These are phyloP conservation scores for Poeciliopsis infans DNA, from an alignment of 2,797 vertebrate species.

Conservation along the genomic window DNA sequence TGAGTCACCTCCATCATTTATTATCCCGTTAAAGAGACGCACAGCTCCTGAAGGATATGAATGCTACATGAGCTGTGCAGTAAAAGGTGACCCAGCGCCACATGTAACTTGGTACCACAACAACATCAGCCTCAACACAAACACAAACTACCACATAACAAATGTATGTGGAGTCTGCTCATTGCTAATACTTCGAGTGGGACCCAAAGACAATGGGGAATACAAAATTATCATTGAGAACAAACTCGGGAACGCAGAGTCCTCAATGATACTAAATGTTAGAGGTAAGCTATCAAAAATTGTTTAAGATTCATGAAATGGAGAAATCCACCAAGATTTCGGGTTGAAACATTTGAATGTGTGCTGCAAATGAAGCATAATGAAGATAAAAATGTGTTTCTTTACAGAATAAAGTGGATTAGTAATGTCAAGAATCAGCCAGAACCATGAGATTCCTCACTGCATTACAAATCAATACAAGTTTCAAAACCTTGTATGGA, in stretches of 20 bases:
- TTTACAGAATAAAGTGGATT: constrained; percentile 68
- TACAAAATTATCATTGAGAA: constrained; percentile 86
- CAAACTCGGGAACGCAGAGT: constrained; percentile 78
- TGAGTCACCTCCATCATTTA: constrained; percentile 81
- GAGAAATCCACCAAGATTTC: not conserved
- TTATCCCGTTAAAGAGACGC: constrained; percentile 82
- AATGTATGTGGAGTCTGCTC: constrained; percentile 90
- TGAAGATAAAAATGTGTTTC: constrained; percentile 21
- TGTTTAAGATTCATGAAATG: not conserved
- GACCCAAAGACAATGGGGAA: constrained; percentile 80
- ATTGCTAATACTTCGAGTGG: constrained; percentile 83
- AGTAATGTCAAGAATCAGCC: constrained; percentile 8
- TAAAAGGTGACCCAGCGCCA: constrained; percentile 84
- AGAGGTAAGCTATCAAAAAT: constrained; percentile 74
- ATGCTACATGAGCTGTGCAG: constrained; percentile 90
- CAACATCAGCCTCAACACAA: constrained; percentile 81
- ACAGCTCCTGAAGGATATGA: constrained; percentile 84
- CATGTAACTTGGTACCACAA: constrained; percentile 87
- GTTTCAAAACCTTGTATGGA: not conserved
- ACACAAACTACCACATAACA: constrained; percentile 82
- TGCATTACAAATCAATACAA: not conserved
- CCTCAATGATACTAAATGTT: constrained; percentile 82
- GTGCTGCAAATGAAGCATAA: not conserved
- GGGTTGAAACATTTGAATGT: not conserved
- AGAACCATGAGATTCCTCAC: not conserved